A percentile compares a stretch with the other conserved stretches of the same genome.
Evolutionary conservation across 2,888 invertebrate species (phyloP).

Genomic region (Halictus quadricinctus): DNA sequence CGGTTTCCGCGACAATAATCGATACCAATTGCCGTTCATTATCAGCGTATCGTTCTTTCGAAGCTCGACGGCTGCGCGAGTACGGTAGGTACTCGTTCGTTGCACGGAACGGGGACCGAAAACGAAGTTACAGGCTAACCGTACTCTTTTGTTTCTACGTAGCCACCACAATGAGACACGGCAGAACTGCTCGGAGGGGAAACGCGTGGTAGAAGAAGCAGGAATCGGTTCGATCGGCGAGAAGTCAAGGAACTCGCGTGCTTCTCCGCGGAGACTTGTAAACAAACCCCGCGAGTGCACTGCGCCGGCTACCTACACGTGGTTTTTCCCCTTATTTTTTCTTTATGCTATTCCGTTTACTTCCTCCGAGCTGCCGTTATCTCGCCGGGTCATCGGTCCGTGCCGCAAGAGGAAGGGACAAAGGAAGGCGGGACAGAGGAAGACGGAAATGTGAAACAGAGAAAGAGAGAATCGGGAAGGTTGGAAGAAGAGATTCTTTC

Average conservation of each 20-base stretch:
- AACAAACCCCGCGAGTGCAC: slow-evolving; percentile 63
- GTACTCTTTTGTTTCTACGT: not conserved
- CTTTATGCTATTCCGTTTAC: slow-evolving; percentile 38
- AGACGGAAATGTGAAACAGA: not conserved
- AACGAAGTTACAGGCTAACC: not conserved
- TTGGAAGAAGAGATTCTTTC: not conserved
- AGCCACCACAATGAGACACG: not conserved
- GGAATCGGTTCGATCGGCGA: slow-evolving; percentile 57
- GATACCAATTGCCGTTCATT: slow-evolving; percentile 41
- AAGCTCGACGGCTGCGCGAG: not conserved
- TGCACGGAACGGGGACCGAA: not conserved
- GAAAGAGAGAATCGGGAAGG: not conserved
- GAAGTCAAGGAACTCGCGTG: slow-evolving; percentile 71
- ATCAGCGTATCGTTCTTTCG: slow-evolving; percentile 25
- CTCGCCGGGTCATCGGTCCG: slow-evolving; percentile 64
- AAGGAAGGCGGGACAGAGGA: slow-evolving; percentile 42
- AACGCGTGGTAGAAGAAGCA: not conserved
- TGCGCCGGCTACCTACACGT: slow-evolving; percentile 49
- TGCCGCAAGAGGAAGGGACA: slow-evolving; percentile 54
- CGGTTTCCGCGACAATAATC: slow-evolving; percentile 40
- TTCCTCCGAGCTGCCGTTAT: slow-evolving; percentile 49
- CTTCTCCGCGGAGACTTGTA: slow-evolving; percentile 58
- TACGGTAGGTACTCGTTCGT: too few relatives aligned
- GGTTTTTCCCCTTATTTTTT: slow-evolving; percentile 35
- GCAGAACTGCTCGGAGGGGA: not conserved